These are phyloP conservation scores for Carassius gibelio DNA, from an alignment of 2,113 vertebrate species.

Conservation along the genomic window DNA sequence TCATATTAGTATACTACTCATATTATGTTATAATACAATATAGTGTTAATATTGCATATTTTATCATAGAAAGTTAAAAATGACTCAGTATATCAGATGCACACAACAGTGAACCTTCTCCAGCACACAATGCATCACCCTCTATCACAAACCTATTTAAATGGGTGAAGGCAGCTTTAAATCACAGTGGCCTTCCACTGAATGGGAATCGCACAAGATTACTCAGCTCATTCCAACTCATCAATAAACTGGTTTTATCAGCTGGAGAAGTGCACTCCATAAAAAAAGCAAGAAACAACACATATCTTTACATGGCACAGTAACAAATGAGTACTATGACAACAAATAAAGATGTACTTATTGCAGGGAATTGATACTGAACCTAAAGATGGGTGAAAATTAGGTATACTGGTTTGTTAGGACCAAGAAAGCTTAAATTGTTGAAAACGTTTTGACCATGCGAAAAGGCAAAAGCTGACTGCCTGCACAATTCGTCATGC, in stretches of 20 bases:
- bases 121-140: background rate
- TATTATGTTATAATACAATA: background rate
- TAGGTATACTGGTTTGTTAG: background rate
- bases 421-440: background rate
- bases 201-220: background rate
- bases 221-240: background rate
- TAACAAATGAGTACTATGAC: background rate
- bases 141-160: conserved; percentile 14
- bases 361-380: background rate
- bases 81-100: background rate
- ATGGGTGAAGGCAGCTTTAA: conserved; percentile 1
- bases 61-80: background rate
- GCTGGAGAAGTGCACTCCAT: background rate
- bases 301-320: conserved; percentile 6
- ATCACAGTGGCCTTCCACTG: background rate
- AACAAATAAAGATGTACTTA: background rate
- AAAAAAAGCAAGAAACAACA: conserved; percentile 7
- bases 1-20: background rate
- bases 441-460: background rate
- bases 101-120: background rate
- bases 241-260: background rate
- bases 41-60: background rate
- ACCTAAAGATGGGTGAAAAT: background rate
- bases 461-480: background rate
- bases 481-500: background rate